These are phyloP conservation scores for Lasioglossum leucozonium DNA, from an alignment of 2,888 invertebrate genomes.

Conservation along the genomic window DNA sequence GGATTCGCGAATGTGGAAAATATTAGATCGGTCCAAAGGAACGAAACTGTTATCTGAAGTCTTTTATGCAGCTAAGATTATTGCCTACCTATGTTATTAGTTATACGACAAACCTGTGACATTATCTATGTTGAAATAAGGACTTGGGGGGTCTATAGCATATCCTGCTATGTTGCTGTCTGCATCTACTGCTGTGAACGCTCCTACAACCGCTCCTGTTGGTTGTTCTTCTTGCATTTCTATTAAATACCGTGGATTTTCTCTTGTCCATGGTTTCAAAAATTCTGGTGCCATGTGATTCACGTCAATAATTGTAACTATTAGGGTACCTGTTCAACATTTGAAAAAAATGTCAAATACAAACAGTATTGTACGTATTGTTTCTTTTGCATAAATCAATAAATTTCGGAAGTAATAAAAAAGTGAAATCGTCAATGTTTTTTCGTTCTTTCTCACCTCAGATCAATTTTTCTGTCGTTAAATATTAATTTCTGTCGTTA, in stretches of 20 bases:
- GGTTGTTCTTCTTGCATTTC: constrained; percentile 94
- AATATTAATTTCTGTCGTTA: background rate
- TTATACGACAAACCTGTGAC: constrained; percentile 88
- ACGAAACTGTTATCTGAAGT: background rate
- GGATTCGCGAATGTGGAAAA: background rate
- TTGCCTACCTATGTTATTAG: background rate
- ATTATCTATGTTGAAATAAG: constrained; percentile 93
- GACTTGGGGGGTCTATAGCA: constrained; percentile 88
- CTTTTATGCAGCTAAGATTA: background rate
- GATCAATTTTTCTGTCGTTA: background rate
- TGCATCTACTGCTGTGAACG: constrained; percentile 91
- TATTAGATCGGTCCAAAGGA: background rate
- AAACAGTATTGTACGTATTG: background rate
- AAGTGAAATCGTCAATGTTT: too few species aligned
- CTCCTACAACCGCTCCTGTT: constrained; percentile 90
- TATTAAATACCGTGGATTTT: constrained; percentile 88
- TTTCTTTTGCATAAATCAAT: background rate
- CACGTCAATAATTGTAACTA: constrained; percentile 87
- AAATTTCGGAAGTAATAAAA: too few species aligned
- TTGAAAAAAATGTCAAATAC: background rate
- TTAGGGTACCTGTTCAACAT: constrained; percentile 86
- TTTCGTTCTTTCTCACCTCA: background rate
- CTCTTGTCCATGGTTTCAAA: constrained; percentile 89
- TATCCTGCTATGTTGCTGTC: constrained; percentile 94
- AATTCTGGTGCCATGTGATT: constrained; percentile 88